Evolutionary conservation across 30 jellyfish, hydroid and myxozoan genomes (phyloP).

Genomic region (Cassiopea xamachana): DNA sequence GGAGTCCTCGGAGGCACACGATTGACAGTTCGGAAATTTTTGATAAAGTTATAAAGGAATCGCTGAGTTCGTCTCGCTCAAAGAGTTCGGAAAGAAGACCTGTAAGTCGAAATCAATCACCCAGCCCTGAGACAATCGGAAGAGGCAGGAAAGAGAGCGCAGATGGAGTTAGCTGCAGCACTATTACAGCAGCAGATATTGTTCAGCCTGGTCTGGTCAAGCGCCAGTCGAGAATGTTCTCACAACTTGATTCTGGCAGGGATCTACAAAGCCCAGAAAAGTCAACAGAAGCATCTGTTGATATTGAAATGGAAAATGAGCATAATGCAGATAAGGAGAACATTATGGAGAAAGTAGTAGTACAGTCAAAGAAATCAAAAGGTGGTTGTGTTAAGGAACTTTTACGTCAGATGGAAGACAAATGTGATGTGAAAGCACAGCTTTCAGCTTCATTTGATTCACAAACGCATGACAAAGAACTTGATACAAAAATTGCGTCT

Average conservation of each 20-base stretch:
- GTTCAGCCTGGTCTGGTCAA: slow-evolving; percentile 60
- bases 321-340: neutral
- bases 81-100: slow-evolving; percentile 34
- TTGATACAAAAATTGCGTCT: slow-evolving; percentile 19
- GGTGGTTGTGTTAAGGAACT: slow-evolving; percentile 55
- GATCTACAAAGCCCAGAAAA: neutral
- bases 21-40: slow-evolving; percentile 49
- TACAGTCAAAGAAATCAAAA: neutral
- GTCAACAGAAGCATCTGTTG: too few species aligned
- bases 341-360: neutral
- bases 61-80: slow-evolving; percentile 16
- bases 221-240: slow-evolving; percentile 31
- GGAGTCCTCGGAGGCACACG: slow-evolving; percentile 78
- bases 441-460: neutral
- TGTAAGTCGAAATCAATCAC: neutral
- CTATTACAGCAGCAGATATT: slow-evolving; percentile 1
- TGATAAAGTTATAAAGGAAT: slow-evolving; percentile 8
- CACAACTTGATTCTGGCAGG: slow-evolving; percentile 10
- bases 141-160: neutral
- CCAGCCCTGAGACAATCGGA: slow-evolving; percentile 31
- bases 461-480: neutral
- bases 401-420: slow-evolving; percentile 42
- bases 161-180: neutral
- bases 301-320: neutral
- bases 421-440: neutral